These are phyloP conservation scores for Anastrepha ludens DNA, from an alignment of 1,140 invertebrate genomes.

Conservation along the genomic window DNA sequence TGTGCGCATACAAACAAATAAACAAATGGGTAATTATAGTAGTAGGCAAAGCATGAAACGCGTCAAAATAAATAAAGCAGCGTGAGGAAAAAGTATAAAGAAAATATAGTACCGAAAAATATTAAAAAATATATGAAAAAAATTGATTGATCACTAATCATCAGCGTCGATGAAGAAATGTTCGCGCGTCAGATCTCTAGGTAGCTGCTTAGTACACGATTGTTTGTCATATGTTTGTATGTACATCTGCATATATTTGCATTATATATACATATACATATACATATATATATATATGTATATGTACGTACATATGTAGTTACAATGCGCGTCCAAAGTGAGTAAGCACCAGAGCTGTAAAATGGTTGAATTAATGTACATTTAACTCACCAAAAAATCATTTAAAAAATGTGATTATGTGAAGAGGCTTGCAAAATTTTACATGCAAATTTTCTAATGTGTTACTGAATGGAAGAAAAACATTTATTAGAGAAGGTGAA, in stretches of 20 bases:
- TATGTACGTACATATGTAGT: neutral
- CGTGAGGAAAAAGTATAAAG: neutral
- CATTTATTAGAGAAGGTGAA: no score
- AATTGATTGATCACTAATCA: slow-evolving; percentile 20
- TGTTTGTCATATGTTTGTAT: neutral
- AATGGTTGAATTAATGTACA: no score
- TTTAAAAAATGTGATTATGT: no score
- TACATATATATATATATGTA: neutral
- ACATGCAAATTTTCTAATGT: no score
- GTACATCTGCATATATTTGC: neutral
- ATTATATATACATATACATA: neutral
- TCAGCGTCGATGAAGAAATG: neutral
- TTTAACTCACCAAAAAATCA: no score
- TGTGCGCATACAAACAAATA: neutral
- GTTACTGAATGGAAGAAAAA: no score
- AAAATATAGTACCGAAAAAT: neutral
- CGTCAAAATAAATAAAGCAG: slow-evolving; percentile 43
- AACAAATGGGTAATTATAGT: slow-evolving; percentile 48
- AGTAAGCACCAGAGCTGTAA: no score
- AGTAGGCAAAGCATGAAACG: slow-evolving; percentile 28
- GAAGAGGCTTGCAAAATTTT: no score
- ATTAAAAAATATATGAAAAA: neutral
- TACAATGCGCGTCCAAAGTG: no score
- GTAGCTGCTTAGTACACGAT: neutral
- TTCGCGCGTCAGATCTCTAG: neutral